A percentile compares a stretch with the other conserved stretches of the same genome.
Evolutionary conservation across 1,140 invertebrate species (phyloP).

Genomic region (Nasonia giraulti): DNA sequence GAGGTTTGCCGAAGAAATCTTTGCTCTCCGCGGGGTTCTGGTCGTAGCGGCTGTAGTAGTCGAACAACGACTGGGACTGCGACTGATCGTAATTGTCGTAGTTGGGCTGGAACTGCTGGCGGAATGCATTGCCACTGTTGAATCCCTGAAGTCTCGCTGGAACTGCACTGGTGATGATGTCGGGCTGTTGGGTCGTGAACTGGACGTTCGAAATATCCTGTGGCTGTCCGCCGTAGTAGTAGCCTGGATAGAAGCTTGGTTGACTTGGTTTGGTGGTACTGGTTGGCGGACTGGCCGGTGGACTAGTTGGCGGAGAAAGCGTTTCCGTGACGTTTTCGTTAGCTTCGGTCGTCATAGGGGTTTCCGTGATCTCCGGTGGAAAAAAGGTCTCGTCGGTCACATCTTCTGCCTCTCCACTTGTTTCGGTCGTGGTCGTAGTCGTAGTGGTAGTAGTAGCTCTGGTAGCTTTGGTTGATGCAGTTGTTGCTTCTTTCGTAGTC

Average conservation of each 20-base stretch:
- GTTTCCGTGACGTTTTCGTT: background rate
- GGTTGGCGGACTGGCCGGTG: background rate
- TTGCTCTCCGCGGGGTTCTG: conserved; percentile 14
- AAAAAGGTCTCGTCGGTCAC: too few species aligned
- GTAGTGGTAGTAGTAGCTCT: conserved; percentile 37
- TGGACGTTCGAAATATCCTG: conserved; percentile 61
- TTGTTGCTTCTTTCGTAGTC: background rate
- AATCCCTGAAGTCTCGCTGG: background rate
- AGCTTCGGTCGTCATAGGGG: background rate
- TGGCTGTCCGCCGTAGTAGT: conserved; percentile 66
- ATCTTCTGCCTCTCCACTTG: background rate
- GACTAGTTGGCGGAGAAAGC: background rate
- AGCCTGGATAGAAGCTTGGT: background rate
- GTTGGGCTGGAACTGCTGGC: background rate
- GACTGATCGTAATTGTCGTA: conserved; percentile 8
- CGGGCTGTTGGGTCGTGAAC: conserved; percentile 54
- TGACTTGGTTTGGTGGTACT: background rate
- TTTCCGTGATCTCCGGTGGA: background rate
- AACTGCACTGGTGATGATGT: background rate
- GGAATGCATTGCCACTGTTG: background rate
- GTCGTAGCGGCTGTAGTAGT: conserved; percentile 7
- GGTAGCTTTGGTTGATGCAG: too few species aligned
- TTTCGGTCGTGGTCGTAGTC: conserved; percentile 12
- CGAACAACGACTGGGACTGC: background rate
- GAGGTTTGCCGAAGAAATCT: background rate